These are phyloP conservation scores for Fundulus diaphanus DNA, from an alignment of 2,797 vertebrate species.

Conservation along the genomic window DNA sequence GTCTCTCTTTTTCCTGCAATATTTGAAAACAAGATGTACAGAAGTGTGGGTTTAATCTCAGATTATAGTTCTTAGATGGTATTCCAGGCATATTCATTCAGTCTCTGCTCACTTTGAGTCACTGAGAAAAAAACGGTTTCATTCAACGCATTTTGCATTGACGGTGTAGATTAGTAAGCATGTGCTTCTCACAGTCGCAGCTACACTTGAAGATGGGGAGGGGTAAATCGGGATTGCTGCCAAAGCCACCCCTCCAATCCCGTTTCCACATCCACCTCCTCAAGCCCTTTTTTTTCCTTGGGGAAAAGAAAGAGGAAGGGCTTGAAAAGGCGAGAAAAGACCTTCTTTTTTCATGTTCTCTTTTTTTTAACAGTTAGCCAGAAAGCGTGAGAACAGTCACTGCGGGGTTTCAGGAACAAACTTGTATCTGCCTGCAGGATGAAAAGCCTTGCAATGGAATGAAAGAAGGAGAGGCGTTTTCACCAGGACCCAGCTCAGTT, in stretches of 20 bases:
- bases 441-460: slow-evolving; percentile 72
- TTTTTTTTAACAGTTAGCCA: slow-evolving; percentile 51
- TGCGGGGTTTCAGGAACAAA: slow-evolving; percentile 67
- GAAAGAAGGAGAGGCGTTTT: slow-evolving; percentile 58
- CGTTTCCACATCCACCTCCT: slow-evolving; percentile 27
- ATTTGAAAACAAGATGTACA: slow-evolving; percentile 37
- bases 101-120: slow-evolving; percentile 50
- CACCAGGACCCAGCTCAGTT: slow-evolving; percentile 41
- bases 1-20: neutral
- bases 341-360: slow-evolving; percentile 35
- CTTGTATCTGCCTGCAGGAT: slow-evolving; percentile 76
- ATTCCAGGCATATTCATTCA: slow-evolving; percentile 67
- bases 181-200: slow-evolving; percentile 31
- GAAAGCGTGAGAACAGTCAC: slow-evolving; percentile 78
- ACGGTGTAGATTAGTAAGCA: slow-evolving; percentile 28
- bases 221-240: slow-evolving; percentile 50
- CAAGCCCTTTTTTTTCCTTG: slow-evolving; percentile 35
- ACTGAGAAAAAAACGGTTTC: slow-evolving; percentile 43
- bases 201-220: slow-evolving; percentile 42
- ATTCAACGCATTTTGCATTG: slow-evolving; percentile 44
- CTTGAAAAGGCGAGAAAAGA: slow-evolving; percentile 45
- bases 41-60: slow-evolving; percentile 64
- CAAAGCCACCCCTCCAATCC: slow-evolving; percentile 6
- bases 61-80: slow-evolving; percentile 64
- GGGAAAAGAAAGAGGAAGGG: slow-evolving; percentile 53